phyloP scores from a whole-genome alignment of 2,113 vertebrate genomes.

The Axis porcinus region DNA sequence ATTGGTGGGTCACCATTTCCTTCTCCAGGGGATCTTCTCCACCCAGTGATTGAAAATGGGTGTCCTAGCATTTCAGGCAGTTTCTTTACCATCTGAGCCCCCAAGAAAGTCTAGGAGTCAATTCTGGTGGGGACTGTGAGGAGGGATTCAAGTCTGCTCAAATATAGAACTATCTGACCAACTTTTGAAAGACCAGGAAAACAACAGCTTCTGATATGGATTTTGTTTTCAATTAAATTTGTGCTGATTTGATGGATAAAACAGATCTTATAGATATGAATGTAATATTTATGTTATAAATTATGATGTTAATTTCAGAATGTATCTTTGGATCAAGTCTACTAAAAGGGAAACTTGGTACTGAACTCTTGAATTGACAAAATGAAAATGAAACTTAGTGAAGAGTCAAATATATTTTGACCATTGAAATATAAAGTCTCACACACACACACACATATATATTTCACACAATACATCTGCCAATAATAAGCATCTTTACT shows the following conservation, averaged over 20 bases:
- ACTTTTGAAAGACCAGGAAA: neutral
- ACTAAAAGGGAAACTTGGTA: neutral
- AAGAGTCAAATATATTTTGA: neutral
- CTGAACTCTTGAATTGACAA: neutral
- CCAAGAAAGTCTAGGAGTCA: neutral
- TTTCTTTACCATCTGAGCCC: neutral
- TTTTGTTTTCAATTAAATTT: neutral
- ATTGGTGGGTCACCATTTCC: neutral
- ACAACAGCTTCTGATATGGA: neutral
- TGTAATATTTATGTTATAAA: neutral
- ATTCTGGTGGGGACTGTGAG: rapidly evolving
- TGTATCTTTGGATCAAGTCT: neutral
- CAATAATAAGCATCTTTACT: neutral
- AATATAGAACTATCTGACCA: neutral
- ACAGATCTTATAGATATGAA: neutral
- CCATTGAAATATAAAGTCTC: neutral
- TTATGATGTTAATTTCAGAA: neutral
- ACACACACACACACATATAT: neutral
- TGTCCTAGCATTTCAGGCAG: neutral
- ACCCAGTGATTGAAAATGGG: neutral
- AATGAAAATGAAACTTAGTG: neutral
- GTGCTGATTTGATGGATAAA: neutral
- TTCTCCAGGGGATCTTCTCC: neutral
- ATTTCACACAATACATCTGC: neutral
- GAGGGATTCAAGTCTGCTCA: neutral